A percentile compares a stretch with the other conserved stretches of the same genome.
Conservation (phyloP, 2,113 vertebrate genomes). For the Gambusia affinis region DNA sequence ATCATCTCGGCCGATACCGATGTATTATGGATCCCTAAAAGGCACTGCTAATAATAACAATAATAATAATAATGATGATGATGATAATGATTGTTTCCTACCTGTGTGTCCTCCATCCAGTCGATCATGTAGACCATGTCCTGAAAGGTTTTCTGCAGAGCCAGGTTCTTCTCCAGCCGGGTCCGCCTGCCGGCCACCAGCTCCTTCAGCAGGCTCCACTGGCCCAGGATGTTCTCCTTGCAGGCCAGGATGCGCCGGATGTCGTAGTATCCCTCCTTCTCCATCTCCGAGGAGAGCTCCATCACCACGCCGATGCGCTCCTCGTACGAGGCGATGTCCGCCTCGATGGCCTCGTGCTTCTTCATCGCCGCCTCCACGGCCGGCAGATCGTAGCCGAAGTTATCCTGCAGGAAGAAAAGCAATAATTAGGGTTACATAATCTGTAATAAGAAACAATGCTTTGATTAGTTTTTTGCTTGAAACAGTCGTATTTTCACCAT, state of each 20-base stretch:
- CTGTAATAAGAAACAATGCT: too few relatives aligned
- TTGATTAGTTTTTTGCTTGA: too few relatives aligned
- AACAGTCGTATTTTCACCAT: too few relatives aligned
- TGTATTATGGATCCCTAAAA: too few relatives aligned
- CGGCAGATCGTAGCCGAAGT: constrained; percentile 94
- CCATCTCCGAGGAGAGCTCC: constrained; percentile 88
- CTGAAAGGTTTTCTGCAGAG: constrained; percentile 94
- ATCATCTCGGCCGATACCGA: too few relatives aligned
- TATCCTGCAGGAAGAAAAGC: constrained; percentile 81
- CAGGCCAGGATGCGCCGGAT: constrained; percentile 86
- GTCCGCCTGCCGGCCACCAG: constrained; percentile 84
- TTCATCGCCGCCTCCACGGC: constrained; percentile 97
- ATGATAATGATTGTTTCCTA: constrained; percentile 37
- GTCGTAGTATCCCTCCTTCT: constrained; percentile 90
- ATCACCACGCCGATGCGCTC: constrained; percentile 91
- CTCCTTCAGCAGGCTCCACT: constrained; percentile 91
- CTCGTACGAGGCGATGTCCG: constrained; percentile 93
- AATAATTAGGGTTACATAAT: too few relatives aligned
- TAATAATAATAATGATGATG: neutral
- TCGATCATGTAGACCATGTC: constrained; percentile 99
- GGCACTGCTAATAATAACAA: neutral
- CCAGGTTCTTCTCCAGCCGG: constrained; percentile 91
- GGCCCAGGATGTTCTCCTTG: constrained; percentile 92
- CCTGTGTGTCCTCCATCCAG: constrained; percentile 99
- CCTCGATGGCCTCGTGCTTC: constrained; percentile 96